phyloP scores from a whole-genome alignment of 2,113 vertebrate species.

The Elephantulus edwardii region DNA sequence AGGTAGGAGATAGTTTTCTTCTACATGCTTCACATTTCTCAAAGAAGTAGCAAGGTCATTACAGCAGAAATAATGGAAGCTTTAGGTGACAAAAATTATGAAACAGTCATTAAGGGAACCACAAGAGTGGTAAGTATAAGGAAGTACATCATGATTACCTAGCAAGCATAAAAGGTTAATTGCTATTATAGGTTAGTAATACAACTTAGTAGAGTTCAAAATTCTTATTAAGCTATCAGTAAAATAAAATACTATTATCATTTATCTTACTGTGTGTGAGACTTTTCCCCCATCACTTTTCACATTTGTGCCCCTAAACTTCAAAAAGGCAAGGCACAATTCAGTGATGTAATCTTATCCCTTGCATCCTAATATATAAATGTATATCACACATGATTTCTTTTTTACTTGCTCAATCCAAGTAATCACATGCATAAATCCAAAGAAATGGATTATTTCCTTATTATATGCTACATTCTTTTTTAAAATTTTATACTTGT shows the following conservation, averaged over 20 bases:
- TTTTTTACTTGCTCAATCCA: conserved; percentile 5
- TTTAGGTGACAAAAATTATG: not conserved
- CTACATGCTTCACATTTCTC: not conserved
- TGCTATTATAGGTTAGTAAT: not conserved
- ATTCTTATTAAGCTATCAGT: not conserved
- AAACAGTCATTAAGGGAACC: not conserved
- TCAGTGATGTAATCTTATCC: not conserved
- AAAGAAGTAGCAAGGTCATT: not conserved
- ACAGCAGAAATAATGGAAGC: not conserved
- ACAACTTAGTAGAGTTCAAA: not conserved
- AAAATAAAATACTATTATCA: conserved; percentile 15
- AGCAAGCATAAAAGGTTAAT: not conserved
- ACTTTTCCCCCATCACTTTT: not conserved
- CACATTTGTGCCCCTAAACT: conserved; percentile 25
- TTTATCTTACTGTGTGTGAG: not conserved
- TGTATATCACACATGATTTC: not conserved
- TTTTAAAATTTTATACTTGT: too few relatives aligned
- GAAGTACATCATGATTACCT: too few relatives aligned
- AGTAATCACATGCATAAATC: not conserved
- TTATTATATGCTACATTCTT: too few relatives aligned
- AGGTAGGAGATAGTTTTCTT: not conserved
- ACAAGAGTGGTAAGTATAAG: not conserved
- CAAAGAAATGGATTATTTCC: too few relatives aligned
- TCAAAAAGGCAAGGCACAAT: conserved; percentile 1
- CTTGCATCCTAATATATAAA: not conserved